These are phyloP conservation scores for Pampusana beccarii DNA, from an alignment of 2,113 vertebrate species.

Conservation along the genomic window DNA sequence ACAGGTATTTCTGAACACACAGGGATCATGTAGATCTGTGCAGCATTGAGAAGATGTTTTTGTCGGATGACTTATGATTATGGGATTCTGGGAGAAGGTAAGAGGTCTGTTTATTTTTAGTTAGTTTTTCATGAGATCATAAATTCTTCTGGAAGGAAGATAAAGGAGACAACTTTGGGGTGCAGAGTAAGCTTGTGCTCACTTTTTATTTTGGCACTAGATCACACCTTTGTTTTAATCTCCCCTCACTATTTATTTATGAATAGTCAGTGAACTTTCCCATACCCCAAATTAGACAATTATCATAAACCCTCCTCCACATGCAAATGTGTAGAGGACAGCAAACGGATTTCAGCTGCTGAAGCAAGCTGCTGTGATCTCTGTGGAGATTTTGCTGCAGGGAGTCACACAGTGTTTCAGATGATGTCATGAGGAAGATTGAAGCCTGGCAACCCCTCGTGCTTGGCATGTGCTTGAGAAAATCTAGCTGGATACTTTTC, in stretches of 20 bases:
- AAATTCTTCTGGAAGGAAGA: not conserved
- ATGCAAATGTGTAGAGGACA: not conserved
- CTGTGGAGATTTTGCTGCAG: not conserved
- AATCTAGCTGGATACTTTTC: not conserved
- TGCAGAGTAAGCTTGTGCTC: not conserved
- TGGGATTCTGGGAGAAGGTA: not conserved
- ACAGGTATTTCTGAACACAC: not conserved
- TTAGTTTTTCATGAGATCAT: not conserved
- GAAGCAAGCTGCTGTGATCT: slow-evolving; percentile 3
- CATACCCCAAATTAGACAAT: not conserved
- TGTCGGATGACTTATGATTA: not conserved
- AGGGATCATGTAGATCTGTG: not conserved
- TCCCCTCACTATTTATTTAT: not conserved
- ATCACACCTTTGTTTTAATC: not conserved
- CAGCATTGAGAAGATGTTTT: not conserved
- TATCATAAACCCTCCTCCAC: not conserved
- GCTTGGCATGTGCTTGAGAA: not conserved
- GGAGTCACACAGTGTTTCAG: not conserved
- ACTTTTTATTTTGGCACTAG: not conserved
- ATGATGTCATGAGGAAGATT: not conserved
- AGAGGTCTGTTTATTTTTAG: not conserved
- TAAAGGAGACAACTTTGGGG: not conserved
- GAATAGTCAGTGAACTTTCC: not conserved
- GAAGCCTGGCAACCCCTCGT: not conserved
- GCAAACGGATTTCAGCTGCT: slow-evolving; percentile 3